Percentiles rank a stretch among this genome's conserved stretches.
These are phyloP conservation scores for Parasteatoda lunata DNA, from an alignment of 2,888 invertebrate genomes.

Conservation along the genomic window DNA sequence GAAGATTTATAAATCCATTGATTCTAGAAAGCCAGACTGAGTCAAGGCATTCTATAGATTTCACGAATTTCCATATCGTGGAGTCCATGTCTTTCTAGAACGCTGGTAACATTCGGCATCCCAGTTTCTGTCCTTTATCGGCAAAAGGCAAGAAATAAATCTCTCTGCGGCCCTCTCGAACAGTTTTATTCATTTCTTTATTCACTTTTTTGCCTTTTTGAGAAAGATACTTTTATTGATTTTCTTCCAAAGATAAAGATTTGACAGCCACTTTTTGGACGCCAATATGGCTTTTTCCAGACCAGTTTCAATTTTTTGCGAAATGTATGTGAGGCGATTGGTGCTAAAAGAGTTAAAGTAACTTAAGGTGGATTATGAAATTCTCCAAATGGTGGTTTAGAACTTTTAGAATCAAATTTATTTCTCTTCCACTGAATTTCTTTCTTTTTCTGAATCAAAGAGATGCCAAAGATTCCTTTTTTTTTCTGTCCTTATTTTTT, in stretches of 20 bases:
- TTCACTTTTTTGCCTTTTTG: not conserved
- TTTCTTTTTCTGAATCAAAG: not conserved
- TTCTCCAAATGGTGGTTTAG: too few relatives aligned
- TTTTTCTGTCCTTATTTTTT: not conserved
- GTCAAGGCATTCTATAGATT: conserved; percentile 2
- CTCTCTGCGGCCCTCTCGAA: conserved; percentile 9
- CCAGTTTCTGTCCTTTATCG: conserved; percentile 36
- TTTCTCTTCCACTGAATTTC: not conserved
- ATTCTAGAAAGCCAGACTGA: conserved; percentile 13
- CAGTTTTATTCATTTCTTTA: conserved; percentile 17
- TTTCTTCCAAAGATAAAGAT: conserved; percentile 45
- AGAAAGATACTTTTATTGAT: conserved; percentile 57
- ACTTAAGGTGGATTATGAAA: not conserved
- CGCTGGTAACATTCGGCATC: conserved; percentile 1
- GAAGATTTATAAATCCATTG: conserved; percentile 12
- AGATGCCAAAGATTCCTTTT: not conserved
- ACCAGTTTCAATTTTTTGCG: conserved; percentile 41
- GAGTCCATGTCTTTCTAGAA: not conserved
- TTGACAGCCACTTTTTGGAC: conserved; percentile 50
- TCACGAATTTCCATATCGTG: conserved; percentile 40
- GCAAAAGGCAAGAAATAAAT: conserved; percentile 46
- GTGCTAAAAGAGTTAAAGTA: conserved; percentile 19
- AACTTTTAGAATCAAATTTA: not conserved
- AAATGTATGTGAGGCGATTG: conserved; percentile 40
- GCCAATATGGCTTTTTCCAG: conserved; percentile 55